A percentile compares a stretch with the other conserved stretches of the same genome.
Conservation (phyloP, 2,797 vertebrate species). For the Enteromius unitaeniatus region DNA sequence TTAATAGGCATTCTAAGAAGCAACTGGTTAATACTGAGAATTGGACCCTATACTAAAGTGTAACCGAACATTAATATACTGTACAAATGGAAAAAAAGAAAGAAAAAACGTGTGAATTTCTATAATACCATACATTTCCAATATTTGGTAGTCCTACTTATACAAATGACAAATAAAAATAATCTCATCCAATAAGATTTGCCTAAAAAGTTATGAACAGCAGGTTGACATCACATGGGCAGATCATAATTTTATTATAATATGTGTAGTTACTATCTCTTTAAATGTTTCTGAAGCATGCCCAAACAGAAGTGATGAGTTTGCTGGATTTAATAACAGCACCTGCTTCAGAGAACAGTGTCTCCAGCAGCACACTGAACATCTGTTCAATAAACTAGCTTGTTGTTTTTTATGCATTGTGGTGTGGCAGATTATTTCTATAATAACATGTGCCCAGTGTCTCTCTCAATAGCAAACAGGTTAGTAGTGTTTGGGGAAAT, state of each 20-base stretch:
- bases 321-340: no score
- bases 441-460: not conserved
- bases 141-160: not conserved
- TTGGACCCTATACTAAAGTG: no score
- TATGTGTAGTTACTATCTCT: not conserved
- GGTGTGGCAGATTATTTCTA: not conserved
- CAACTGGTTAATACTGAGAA: no score
- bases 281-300: conserved; percentile 6
- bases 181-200: not conserved
- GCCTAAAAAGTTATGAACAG: not conserved
- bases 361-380: not conserved
- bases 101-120: not conserved
- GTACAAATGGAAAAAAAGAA: no score
- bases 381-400: conserved; percentile 15
- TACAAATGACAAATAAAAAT: not conserved
- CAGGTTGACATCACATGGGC: not conserved
- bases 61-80: no score
- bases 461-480: not conserved
- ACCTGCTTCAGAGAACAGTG: no score
- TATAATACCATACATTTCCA: not conserved
- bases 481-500: not conserved
- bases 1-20: no score
- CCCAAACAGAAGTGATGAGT: conserved; percentile 2
- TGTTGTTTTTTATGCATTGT: not conserved
- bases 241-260: not conserved